These are phyloP conservation scores for Phyllopteryx taeniolatus DNA, from an alignment of 2,113 vertebrate species.

Conservation along the genomic window DNA sequence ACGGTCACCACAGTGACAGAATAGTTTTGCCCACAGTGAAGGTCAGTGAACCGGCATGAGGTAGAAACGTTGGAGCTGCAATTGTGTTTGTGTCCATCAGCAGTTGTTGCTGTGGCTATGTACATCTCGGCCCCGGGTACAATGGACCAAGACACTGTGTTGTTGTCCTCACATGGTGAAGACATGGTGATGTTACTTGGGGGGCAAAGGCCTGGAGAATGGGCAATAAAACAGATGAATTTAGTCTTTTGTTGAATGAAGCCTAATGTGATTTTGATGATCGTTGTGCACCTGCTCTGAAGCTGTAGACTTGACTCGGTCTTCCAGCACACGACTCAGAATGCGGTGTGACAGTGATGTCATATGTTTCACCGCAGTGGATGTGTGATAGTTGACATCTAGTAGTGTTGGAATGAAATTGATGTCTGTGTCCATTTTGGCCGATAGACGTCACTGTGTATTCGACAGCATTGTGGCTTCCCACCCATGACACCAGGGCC, in stretches of 20 bases:
- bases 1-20: slow-evolving; percentile 50
- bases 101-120: slow-evolving; percentile 50
- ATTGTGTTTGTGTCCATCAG: slow-evolving; percentile 49
- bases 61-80: slow-evolving; percentile 47
- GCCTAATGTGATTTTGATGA: not conserved
- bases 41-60: slow-evolving; percentile 56
- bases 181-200: slow-evolving; percentile 40
- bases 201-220: slow-evolving; percentile 51
- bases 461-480: slow-evolving; percentile 25
- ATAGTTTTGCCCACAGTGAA: slow-evolving; percentile 61
- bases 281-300: slow-evolving; percentile 48
- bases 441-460: slow-evolving; percentile 50
- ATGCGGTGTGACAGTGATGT: slow-evolving; percentile 48
- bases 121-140: slow-evolving; percentile 51
- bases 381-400: slow-evolving; percentile 39
- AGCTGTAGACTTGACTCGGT: slow-evolving; percentile 34
- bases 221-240: not conserved
- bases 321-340: slow-evolving; percentile 51
- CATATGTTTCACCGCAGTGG: slow-evolving; percentile 62
- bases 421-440: slow-evolving; percentile 26
- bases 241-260: not conserved
- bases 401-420: slow-evolving; percentile 40
- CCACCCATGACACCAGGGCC: slow-evolving; percentile 56
- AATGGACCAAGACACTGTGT: slow-evolving; percentile 52
- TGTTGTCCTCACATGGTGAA: slow-evolving; percentile 35